A percentile compares a stretch with the other conserved stretches of the same genome.
Evolutionary conservation across 2,113 vertebrate species (phyloP).

Genomic region (Campylomormyrus tamandua): DNA sequence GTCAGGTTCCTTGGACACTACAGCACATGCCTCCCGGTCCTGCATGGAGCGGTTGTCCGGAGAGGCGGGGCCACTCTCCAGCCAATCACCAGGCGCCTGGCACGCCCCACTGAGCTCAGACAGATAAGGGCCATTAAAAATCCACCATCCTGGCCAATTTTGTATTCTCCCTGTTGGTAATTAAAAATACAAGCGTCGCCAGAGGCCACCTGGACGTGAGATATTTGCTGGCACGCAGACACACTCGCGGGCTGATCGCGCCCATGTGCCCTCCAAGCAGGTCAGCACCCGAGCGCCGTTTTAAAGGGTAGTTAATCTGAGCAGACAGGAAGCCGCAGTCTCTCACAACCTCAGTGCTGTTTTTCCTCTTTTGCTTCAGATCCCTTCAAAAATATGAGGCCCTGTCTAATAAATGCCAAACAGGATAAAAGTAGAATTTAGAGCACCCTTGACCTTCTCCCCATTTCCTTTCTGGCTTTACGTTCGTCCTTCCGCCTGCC

Average conservation of each 20-base stretch:
- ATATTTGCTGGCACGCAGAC: not conserved
- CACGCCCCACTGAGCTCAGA: not conserved
- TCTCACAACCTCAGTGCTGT: not conserved
- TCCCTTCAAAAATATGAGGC: not conserved
- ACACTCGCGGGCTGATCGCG: not conserved
- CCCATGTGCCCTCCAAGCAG: not conserved
- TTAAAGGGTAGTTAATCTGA: not conserved
- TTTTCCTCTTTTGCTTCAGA: not conserved
- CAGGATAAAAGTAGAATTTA: not conserved
- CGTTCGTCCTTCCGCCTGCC: constrained; percentile 32
- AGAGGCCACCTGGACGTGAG: constrained; percentile 2
- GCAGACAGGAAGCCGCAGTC: not conserved
- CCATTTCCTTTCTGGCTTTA: not conserved
- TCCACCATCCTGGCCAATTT: not conserved
- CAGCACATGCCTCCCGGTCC: not conserved
- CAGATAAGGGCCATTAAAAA: not conserved
- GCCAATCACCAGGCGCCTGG: not conserved
- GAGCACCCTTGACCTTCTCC: not conserved
- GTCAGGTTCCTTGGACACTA: not conserved
- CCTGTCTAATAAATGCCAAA: not conserved
- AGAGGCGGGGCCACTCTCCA: not conserved
- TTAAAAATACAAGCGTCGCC: not conserved
- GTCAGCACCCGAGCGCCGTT: not conserved
- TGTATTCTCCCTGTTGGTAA: not conserved
- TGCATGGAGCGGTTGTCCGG: not conserved